Conservation (phyloP, 2,113 vertebrate genomes). For the Struthio camelus region DNA sequence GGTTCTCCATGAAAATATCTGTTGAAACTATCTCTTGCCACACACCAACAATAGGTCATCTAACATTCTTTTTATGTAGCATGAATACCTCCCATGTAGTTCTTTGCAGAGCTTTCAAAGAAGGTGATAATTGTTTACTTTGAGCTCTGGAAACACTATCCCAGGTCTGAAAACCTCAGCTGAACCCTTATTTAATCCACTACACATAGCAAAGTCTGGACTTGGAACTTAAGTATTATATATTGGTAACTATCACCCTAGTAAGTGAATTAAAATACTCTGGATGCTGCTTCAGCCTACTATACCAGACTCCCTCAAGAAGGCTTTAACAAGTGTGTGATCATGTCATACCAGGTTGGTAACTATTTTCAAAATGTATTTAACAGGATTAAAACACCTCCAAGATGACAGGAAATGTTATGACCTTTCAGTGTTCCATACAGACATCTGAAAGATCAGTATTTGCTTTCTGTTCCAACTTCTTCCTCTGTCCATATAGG, state of each 20-base stretch:
- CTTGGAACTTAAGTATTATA: neutral
- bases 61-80: neutral
- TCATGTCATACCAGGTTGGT: neutral
- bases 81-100: neutral
- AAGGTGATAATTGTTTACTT: neutral
- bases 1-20: conserved; percentile 23
- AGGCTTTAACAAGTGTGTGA: neutral
- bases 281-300: neutral
- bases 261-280: neutral
- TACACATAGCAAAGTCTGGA: neutral
- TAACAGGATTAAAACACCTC: neutral
- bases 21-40: conserved; percentile 10
- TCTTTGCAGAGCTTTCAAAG: conserved; percentile 4
- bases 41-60: conserved; percentile 20
- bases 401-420: neutral
- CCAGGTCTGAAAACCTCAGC: neutral
- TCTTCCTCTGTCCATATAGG: neutral
- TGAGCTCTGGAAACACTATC: neutral
- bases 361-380: neutral
- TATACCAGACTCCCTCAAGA: neutral
- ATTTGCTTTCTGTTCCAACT: neutral
- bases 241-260: rapidly evolving
- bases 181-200: neutral
- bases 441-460: neutral
- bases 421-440: neutral